These are phyloP conservation scores for Microplitis demolitor DNA, from an alignment of 1,140 invertebrate genomes.

Conservation along the genomic window DNA sequence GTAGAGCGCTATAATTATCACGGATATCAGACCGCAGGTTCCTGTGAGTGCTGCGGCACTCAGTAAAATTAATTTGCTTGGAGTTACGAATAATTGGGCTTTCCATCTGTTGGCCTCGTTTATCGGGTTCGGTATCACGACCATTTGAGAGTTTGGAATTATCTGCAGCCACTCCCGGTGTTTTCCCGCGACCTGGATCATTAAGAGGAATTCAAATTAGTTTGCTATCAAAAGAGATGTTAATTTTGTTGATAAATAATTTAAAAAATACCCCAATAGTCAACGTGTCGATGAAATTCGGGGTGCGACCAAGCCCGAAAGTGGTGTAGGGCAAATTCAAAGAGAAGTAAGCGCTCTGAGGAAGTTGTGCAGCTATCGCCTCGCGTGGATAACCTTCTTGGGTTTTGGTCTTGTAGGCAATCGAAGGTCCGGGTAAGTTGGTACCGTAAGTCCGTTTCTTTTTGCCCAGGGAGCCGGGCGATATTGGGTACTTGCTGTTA, in stretches of 20 bases:
- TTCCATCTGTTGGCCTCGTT: constrained; percentile 83
- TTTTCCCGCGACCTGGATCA: constrained; percentile 45
- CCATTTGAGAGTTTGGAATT: constrained; percentile 97
- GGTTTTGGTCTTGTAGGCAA: constrained; percentile 85
- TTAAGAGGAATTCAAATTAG: constrained; percentile 7
- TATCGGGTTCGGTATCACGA: constrained; percentile 88
- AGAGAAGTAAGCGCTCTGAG: constrained; percentile 90
- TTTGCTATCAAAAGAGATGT: not conserved
- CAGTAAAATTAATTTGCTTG: constrained; percentile 90
- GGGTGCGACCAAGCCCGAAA: constrained; percentile 94
- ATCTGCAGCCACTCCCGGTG: constrained; percentile 86
- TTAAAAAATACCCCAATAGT: constrained; percentile 76
- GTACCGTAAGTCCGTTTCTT: constrained; percentile 83
- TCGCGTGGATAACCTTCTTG: constrained; percentile 77
- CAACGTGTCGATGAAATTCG: constrained; percentile 95
- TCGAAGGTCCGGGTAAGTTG: constrained; percentile 86
- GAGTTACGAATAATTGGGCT: constrained; percentile 93
- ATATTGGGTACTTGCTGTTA: constrained; percentile 72
- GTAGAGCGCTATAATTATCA: constrained; percentile 87
- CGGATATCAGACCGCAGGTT: constrained; percentile 83
- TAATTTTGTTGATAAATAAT: not conserved
- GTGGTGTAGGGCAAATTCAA: constrained; percentile 92
- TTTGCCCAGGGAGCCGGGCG: constrained; percentile 73
- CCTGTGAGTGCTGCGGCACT: constrained; percentile 88
- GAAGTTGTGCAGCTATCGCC: constrained; percentile 83